Conservation (phyloP, 2,888 invertebrate genomes). For the Drosophila pegasa region DNA sequence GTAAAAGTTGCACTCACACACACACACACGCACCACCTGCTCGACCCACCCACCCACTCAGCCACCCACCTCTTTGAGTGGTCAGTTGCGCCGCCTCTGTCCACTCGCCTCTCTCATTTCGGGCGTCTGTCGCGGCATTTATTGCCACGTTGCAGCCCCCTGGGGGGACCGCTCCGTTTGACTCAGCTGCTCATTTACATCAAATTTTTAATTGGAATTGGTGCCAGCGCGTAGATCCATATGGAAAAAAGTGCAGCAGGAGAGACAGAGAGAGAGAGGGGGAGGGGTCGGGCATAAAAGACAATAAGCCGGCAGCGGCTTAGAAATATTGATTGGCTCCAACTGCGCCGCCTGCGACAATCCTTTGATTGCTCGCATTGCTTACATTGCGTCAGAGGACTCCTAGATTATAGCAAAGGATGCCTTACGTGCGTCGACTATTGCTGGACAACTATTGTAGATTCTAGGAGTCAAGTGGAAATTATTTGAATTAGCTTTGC, state of each 20-base stretch:
- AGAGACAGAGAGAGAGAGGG: too few species aligned
- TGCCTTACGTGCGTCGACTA: background rate
- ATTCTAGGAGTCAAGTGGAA: too few species aligned
- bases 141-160: conserved; percentile 66
- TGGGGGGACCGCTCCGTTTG: conserved; percentile 59
- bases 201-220: conserved; percentile 77
- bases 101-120: conserved; percentile 37
- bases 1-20: conserved; percentile 62
- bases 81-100: conserved; percentile 41
- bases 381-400: conserved; percentile 11
- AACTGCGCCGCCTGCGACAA: background rate
- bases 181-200: conserved; percentile 75
- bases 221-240: conserved; percentile 22
- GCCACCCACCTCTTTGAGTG: conserved; percentile 37
- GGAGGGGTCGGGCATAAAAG: conserved; percentile 3
- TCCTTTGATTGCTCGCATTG: conserved; percentile 7
- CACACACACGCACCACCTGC: background rate
- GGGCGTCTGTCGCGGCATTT: conserved; percentile 73
- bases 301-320: conserved; percentile 42
- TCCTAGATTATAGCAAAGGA: background rate
- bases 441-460: background rate
- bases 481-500: too few species aligned
- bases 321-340: conserved; percentile 45
- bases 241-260: background rate
- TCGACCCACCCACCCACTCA: conserved; percentile 6